phyloP scores from a whole-genome alignment of 2,797 vertebrate genomes.

The Peromyscus eremicus region DNA sequence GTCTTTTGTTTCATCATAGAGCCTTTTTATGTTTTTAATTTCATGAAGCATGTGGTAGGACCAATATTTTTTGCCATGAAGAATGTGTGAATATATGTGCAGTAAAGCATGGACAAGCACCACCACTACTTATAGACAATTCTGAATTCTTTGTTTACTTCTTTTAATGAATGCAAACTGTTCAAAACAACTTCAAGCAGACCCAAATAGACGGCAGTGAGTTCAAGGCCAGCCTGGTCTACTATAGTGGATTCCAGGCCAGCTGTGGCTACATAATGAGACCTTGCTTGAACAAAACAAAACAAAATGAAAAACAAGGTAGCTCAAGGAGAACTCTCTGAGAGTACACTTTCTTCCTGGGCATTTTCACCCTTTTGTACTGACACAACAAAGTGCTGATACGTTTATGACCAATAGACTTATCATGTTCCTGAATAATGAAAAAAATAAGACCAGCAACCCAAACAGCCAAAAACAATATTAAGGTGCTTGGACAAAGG shows the following conservation, averaged over 20 bases:
- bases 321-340: slow-evolving; percentile 22
- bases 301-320: not conserved
- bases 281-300: not conserved
- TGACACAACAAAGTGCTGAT: not conserved
- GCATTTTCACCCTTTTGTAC: not conserved
- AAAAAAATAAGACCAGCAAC: slow-evolving; percentile 11
- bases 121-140: not conserved
- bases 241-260: not conserved
- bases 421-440: not conserved
- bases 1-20: not conserved
- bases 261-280: not conserved
- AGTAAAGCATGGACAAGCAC: not conserved
- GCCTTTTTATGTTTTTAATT: not conserved
- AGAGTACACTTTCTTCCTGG: not conserved
- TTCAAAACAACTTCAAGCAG: slow-evolving; percentile 37
- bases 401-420: not conserved
- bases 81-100: not conserved
- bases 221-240: not conserved
- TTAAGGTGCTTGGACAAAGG: not conserved
- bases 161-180: not conserved
- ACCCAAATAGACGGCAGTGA: not conserved
- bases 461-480: slow-evolving; percentile 8
- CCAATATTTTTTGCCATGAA: not conserved
- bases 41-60: not conserved
- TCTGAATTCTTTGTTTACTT: not conserved